Percentiles rank a stretch among this genome's conserved stretches.
Evolutionary conservation across 53 echinoderm and acorn worm genomes (phyloP).

Genomic region (Actinopyga echinites): DNA sequence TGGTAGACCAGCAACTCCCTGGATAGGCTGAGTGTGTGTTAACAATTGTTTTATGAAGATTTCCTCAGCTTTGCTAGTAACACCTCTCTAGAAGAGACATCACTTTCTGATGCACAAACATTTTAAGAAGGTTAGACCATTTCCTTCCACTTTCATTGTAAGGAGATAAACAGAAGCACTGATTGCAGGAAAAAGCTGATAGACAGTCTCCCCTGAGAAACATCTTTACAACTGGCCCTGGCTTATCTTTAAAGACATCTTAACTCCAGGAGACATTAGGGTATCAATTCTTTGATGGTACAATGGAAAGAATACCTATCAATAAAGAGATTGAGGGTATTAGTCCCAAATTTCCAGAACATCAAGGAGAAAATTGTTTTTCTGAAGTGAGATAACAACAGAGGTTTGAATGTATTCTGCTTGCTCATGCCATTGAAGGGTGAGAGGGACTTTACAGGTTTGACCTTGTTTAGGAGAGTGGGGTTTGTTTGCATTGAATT

Average conservation of each 20-base stretch:
- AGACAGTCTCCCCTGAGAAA: too few species aligned
- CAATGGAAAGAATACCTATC: not conserved
- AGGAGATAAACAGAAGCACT: not conserved
- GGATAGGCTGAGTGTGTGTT: too few species aligned
- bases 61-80: too few species aligned
- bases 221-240: too few species aligned
- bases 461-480: slow-evolving; percentile 5
- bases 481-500: too few species aligned
- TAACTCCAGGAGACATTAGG: not conserved
- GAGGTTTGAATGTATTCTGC: not conserved
- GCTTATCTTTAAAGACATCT: too few species aligned
- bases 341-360: not conserved
- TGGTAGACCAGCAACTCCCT: too few species aligned
- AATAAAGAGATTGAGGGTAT: slow-evolving; percentile 15
- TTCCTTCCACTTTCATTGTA: not conserved
- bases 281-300: slow-evolving; percentile 1
- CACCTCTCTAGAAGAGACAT: too few species aligned
- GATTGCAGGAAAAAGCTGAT: not conserved
- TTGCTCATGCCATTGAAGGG: not conserved
- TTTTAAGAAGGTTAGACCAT: not conserved
- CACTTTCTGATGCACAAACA: not conserved
- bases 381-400: not conserved
- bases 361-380: slow-evolving; percentile 4
- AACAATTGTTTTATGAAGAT: too few species aligned
- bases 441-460: slow-evolving; percentile 9